Conservation (phyloP, 2,888 invertebrate genomes). For the Andrena bucephala region DNA sequence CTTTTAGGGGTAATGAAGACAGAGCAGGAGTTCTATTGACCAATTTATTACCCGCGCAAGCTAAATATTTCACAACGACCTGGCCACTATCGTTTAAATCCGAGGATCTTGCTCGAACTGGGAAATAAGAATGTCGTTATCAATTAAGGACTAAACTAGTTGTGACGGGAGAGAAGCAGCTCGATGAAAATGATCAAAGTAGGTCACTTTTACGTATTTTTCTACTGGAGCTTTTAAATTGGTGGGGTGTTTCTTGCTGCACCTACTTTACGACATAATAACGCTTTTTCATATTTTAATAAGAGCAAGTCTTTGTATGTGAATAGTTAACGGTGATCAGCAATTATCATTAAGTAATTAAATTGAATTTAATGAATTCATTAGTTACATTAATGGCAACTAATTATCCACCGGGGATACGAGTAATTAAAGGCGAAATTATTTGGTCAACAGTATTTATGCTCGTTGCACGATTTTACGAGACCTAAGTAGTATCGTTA, state of each 20-base stretch:
- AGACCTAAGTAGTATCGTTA: background rate
- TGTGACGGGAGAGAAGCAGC: background rate
- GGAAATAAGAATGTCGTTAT: background rate
- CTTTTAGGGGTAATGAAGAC: slow-evolving; percentile 65
- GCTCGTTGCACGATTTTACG: background rate
- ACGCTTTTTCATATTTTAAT: background rate
- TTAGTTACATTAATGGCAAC: background rate
- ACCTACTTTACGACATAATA: background rate
- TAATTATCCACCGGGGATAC: slow-evolving; percentile 1
- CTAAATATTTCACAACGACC: slow-evolving; percentile 11
- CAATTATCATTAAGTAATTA: background rate
- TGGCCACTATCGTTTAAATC: background rate
- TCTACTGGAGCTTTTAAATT: background rate
- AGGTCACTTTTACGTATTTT: background rate
- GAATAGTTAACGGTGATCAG: background rate
- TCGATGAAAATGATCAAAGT: background rate
- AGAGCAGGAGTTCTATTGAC: slow-evolving; percentile 32
- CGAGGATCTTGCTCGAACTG: background rate
- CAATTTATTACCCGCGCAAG: slow-evolving; percentile 28
- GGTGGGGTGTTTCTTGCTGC: background rate
- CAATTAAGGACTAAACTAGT: background rate
- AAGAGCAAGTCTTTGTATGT: background rate
- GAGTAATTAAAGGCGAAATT: slow-evolving; percentile 4
- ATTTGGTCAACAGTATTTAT: background rate
- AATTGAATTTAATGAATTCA: background rate